Evolutionary conservation across 2,888 invertebrate genomes (phyloP).

Genomic region (Rhingia rostrata): DNA sequence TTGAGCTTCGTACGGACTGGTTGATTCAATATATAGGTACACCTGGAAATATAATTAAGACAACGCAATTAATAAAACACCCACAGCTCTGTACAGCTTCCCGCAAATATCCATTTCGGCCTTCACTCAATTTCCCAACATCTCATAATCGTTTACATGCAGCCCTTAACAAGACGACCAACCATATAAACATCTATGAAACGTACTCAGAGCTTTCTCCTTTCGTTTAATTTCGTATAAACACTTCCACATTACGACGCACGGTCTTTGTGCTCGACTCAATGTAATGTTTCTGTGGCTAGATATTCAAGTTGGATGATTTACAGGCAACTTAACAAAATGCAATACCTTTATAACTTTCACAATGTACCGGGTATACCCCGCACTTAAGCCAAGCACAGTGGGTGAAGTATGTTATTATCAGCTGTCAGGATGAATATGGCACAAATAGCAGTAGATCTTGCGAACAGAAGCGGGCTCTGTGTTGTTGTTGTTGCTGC

Average conservation of each 20-base stretch:
- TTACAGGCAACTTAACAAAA: slow-evolving; percentile 35
- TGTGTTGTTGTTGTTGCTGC: slow-evolving; percentile 9
- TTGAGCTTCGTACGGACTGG: too few species aligned
- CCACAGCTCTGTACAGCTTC: slow-evolving; percentile 9
- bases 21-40: neutral
- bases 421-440: slow-evolving; percentile 48
- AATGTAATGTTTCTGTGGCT: neutral
- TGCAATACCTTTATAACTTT: slow-evolving; percentile 20
- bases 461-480: neutral
- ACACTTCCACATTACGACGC: slow-evolving; percentile 19
- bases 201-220: slow-evolving; percentile 15
- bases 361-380: neutral
- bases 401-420: slow-evolving; percentile 46
- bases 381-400: neutral
- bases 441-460: slow-evolving; percentile 12
- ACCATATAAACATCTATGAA: neutral
- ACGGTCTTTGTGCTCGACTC: slow-evolving; percentile 8
- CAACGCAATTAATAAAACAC: slow-evolving; percentile 34
- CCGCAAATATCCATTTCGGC: slow-evolving; percentile 4
- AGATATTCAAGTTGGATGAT: slow-evolving; percentile 7
- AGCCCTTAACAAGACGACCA: neutral
- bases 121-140: neutral
- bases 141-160: neutral
- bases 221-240: slow-evolving; percentile 28
- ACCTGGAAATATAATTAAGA: slow-evolving; percentile 35